Base-by-base conservation (phyloP, 2,113 vertebrate genomes). In the Phaethornis superciliosus region DNA sequence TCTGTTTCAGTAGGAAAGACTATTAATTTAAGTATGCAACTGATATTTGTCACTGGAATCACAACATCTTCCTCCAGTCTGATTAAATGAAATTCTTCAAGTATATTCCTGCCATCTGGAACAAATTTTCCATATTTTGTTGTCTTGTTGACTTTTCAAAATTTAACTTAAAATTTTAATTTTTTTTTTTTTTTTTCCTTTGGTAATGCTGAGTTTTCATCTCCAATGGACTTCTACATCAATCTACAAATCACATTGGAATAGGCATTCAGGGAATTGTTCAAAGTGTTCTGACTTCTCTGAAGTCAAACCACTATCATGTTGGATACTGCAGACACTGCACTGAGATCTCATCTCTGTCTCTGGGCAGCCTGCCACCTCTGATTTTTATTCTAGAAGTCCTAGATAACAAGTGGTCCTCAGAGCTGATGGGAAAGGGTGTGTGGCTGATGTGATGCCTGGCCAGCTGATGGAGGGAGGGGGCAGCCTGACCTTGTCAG, bases 51-150 rank as follows among this genome's bases (percentile, higher is more conserved):
- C 86, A 86, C 88, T 85, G 26, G 37, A 95, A 94, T 94, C 92
- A 93, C 95, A 95, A 86, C 88, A 94, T 95, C 77, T 92, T 88
- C 85, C 92, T 85, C 3, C 26, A 94, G 81, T 95, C 64, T 75
- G 90, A 95, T 96, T 93, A 94, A 95, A 90, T 93, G 63, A 90
- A 94, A 94, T 96, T 94, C 80, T 68, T 95, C 79, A 77, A 94
- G 82, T 93, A 60, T 12, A 17, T 92, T 96, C 68, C 71, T 86
- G 72, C 96, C 94, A 96, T 96, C 94, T 96, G 96, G 96, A 96
- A 96, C 88, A 86, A 78, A 69, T 96, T 95, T 96, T 49, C 90
- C 52, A 15, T 93, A 93, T 96, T 96, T 93, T 92, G 85, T 96
- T 95, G 91, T 96, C 96, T 93, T 85, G 81, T 47, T 94, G 94